These are phyloP conservation scores for Sebastes oblongus DNA, from an alignment of 2,797 vertebrate species.

Conservation along the genomic window DNA sequence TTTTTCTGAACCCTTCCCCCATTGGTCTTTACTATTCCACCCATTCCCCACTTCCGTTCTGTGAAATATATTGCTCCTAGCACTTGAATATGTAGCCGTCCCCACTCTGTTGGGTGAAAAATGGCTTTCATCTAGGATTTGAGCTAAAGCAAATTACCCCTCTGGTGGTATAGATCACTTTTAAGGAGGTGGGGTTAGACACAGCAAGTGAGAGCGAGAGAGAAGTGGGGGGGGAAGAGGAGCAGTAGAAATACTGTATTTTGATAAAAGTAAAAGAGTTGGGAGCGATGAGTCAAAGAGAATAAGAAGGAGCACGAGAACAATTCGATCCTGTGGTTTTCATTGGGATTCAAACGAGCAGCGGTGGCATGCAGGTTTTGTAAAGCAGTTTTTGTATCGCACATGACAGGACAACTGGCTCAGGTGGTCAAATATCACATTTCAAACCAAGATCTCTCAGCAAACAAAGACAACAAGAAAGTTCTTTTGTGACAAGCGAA, in stretches of 20 bases:
- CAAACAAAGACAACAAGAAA: not conserved
- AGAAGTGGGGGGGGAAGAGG: not conserved
- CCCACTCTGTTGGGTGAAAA: conserved; percentile 63
- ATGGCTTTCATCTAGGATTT: conserved; percentile 72
- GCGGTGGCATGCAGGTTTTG: not conserved
- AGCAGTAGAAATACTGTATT: conserved; percentile 23
- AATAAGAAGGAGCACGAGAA: conserved; percentile 25
- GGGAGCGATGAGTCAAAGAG: conserved; percentile 30
- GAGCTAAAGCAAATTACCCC: conserved; percentile 73
- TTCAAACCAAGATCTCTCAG: not conserved
- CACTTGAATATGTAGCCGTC: conserved; percentile 61
- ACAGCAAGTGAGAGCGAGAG: not conserved
- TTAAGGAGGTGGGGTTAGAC: conserved; percentile 49
- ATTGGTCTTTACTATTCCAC: conserved; percentile 22
- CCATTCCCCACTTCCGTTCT: conserved; percentile 17
- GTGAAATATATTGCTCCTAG: conserved; percentile 57
- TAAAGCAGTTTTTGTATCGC: not conserved
- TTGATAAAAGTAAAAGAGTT: conserved; percentile 27
- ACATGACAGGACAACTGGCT: not conserved
- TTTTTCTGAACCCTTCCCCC: conserved; percentile 17
- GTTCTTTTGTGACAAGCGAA: conserved; percentile 10
- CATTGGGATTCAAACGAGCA: conserved; percentile 6
- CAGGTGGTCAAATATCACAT: conserved; percentile 9
- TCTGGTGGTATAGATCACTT: conserved; percentile 66
- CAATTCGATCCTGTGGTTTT: conserved; percentile 20